Base-by-base conservation (phyloP, 2,113 vertebrate genomes). In the Tapirus terrestris region DNA sequence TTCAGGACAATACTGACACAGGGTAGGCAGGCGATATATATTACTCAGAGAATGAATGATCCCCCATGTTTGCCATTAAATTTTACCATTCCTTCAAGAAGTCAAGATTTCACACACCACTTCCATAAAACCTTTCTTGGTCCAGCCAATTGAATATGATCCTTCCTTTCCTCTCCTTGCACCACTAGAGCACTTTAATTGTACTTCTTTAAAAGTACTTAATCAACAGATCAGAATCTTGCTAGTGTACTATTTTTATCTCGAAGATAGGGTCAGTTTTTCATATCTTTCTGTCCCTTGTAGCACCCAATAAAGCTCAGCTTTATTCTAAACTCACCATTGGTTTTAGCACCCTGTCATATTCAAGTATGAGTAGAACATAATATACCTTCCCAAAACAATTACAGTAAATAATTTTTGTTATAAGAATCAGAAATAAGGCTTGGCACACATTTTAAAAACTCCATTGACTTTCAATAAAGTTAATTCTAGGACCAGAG, bases 81-180 rank as follows among this genome's bases (percentile, higher is more conserved):
- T 89, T 48, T 61, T 85, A 89, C 33, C 20, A 56, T 67, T 96
- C 36, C 18, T 83, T 93, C 73, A 89, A 68, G 60, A 95, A 90
- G 33, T 91, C 16, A 93, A 77, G 76, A 94, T 21, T 83, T 75
- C 61, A 92, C 20, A 68, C 36, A 27, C 9, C 25, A 60, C 48
- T 21, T 93, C 60, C 89, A 36, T 68, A 89, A 94, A 80, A 73
- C 21, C 58, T 53, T 75, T 88, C 67, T 76, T 86, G 27, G 82
- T 51, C 11, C 51, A 72, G 36, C 36, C 73, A 85, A 27, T 77
- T 31, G n/a, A 82, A 70, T 39, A 56, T n/a, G 29, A 86, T 31
- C 65, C 29, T 76, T 72, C 51, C 45, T 51, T 36, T 60, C 25
- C 51, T 92, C 70, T 21, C 43, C 31, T 56, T 77, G 25, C 0